These are phyloP conservation scores for Cavia aperea DNA, from an alignment of 2,113 vertebrate species.

Conservation along the genomic window DNA sequence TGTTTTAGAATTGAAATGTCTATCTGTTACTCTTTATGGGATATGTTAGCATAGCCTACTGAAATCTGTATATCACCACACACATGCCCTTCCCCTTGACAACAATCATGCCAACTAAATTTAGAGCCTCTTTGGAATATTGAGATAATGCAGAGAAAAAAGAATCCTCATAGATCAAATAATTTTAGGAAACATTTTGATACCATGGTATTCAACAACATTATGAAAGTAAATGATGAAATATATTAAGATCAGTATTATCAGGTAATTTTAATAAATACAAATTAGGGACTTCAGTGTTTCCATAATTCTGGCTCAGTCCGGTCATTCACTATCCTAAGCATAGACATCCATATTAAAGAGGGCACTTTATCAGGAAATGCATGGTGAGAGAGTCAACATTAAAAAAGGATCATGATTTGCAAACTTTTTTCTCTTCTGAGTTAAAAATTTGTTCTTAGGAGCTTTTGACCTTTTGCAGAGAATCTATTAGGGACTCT, in stretches of 20 bases:
- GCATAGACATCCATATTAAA: not conserved
- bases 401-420: not conserved
- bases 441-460: not conserved
- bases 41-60: not conserved
- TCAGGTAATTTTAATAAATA: not conserved
- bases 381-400: not conserved
- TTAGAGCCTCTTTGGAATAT: not conserved
- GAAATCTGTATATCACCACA: not conserved
- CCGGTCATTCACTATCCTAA: not conserved
- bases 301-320: not conserved
- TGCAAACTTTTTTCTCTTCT: not conserved
- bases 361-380: not conserved
- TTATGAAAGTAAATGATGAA: not conserved
- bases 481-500: not conserved
- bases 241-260: not conserved
- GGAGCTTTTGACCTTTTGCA: not conserved
- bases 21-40: not conserved
- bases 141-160: not conserved
- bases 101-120: not conserved
- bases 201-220: not conserved
- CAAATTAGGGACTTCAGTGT: not conserved
- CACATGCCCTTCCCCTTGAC: not conserved
- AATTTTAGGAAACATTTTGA: not conserved
- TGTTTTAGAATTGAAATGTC: not conserved
- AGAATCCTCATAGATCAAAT: not conserved